Conservation (phyloP, 2,888 invertebrate species). For the Seira ritae region DNA sequence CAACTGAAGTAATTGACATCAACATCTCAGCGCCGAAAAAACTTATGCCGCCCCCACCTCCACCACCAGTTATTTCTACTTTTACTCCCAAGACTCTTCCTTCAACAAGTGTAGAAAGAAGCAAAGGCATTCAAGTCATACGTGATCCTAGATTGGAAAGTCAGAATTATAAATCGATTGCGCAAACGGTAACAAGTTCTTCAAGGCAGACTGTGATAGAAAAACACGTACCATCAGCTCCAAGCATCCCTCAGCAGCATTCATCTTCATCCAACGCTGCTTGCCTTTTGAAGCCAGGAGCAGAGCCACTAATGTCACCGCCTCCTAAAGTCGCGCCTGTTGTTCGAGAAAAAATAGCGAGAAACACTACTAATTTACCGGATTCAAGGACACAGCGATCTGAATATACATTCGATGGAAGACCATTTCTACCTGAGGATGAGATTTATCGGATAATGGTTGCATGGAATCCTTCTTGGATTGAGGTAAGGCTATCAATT, state of each 20-base stretch:
- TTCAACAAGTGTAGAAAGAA: slow-evolving; percentile 1
- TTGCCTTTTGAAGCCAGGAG: no score
- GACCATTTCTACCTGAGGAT: slow-evolving; percentile 26
- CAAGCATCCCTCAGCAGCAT: no score
- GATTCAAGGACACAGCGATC: no score
- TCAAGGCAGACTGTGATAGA: no score
- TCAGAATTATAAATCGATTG: background rate
- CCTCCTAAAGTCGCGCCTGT: background rate
- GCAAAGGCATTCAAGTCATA: background rate
- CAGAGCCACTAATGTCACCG: background rate
- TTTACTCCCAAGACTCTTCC: background rate
- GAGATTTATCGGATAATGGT: slow-evolving; percentile 42
- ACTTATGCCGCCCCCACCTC: background rate
- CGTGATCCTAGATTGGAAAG: slow-evolving; percentile 26
- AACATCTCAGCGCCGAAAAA: background rate
- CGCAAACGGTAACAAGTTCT: background rate
- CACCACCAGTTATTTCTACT: background rate
- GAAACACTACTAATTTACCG: no score
- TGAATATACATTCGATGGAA: no score
- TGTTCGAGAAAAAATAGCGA: background rate
- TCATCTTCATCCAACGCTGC: no score
- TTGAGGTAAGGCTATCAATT: slow-evolving; percentile 52
- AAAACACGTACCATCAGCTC: no score
- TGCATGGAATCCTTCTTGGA: slow-evolving; percentile 46
- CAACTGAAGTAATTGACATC: background rate